Evolutionary conservation across 1,140 invertebrate genomes (phyloP).

Genomic region (Drosophila cardini): DNA sequence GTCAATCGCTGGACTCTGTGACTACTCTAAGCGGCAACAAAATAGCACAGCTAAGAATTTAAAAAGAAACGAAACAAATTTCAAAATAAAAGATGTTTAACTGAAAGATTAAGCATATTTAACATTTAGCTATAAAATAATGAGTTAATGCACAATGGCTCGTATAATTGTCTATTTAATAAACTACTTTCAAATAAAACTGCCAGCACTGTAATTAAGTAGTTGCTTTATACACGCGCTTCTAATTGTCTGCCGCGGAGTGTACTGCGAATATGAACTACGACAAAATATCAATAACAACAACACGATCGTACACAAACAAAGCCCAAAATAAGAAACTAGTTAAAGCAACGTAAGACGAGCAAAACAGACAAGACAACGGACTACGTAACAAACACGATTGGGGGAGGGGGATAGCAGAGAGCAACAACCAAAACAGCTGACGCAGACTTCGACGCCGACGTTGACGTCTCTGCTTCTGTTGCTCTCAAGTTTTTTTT

Average conservation of each 20-base stretch:
- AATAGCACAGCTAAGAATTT: slow-evolving; percentile 12
- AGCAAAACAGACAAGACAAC: slow-evolving; percentile 35
- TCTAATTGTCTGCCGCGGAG: not conserved
- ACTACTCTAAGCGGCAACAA: not conserved
- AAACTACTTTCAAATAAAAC: not conserved
- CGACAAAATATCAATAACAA: slow-evolving; percentile 28
- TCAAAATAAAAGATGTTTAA: not conserved
- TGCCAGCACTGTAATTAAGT: not conserved
- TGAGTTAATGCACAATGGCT: not conserved
- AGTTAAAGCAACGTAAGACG: slow-evolving; percentile 53
- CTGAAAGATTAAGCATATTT: slow-evolving; percentile 1
- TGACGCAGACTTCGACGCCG: slow-evolving; percentile 50
- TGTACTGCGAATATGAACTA: slow-evolving; percentile 11
- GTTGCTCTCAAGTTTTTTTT: slow-evolving; percentile 43
- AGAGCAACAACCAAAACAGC: slow-evolving; percentile 55
- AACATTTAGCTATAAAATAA: not conserved
- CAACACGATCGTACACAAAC: slow-evolving; percentile 29
- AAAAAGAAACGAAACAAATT: not conserved
- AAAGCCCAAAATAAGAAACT: slow-evolving; percentile 65
- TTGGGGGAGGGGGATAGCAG: not conserved
- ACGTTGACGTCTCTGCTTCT: slow-evolving; percentile 27
- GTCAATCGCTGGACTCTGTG: not conserved
- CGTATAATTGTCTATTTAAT: not conserved
- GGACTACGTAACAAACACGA: slow-evolving; percentile 48
- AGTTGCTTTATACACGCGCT: not conserved